Evolutionary conservation across 1,140 invertebrate genomes (phyloP).

Genomic region (Dinoponera quadriceps): DNA sequence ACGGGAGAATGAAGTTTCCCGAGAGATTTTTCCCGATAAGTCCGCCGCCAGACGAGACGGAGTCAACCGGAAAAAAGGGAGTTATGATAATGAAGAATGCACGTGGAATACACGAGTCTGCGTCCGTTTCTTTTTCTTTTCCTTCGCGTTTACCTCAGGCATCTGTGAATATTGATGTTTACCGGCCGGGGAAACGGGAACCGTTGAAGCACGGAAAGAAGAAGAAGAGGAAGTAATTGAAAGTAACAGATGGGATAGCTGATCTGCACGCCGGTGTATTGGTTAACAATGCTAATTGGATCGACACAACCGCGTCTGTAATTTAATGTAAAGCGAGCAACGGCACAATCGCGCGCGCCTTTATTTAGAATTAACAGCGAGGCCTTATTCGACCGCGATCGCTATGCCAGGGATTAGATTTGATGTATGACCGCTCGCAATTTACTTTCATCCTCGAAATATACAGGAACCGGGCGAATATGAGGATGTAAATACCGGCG

Average conservation of each 20-base stretch:
- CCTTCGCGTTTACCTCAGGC: too few species aligned
- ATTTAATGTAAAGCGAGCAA: conserved; percentile 41
- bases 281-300: conserved; percentile 31
- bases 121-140: too few species aligned
- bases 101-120: too few species aligned
- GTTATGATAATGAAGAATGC: too few species aligned
- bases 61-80: too few species aligned
- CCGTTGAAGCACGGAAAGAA: not conserved
- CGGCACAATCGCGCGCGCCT: not conserved
- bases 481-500: not conserved
- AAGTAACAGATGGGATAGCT: conserved; percentile 13
- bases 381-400: not conserved
- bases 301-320: not conserved
- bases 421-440: not conserved
- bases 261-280: conserved; percentile 4
- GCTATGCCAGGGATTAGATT: not conserved
- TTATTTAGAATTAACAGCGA: conserved; percentile 39
- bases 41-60: too few species aligned
- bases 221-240: not conserved
- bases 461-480: not conserved
- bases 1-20: too few species aligned
- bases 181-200: not conserved
- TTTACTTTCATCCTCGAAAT: not conserved
- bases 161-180: not conserved
- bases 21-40: too few species aligned